These are phyloP conservation scores for Narcine bancroftii DNA, from an alignment of 2,113 vertebrate species.

Conservation along the genomic window DNA sequence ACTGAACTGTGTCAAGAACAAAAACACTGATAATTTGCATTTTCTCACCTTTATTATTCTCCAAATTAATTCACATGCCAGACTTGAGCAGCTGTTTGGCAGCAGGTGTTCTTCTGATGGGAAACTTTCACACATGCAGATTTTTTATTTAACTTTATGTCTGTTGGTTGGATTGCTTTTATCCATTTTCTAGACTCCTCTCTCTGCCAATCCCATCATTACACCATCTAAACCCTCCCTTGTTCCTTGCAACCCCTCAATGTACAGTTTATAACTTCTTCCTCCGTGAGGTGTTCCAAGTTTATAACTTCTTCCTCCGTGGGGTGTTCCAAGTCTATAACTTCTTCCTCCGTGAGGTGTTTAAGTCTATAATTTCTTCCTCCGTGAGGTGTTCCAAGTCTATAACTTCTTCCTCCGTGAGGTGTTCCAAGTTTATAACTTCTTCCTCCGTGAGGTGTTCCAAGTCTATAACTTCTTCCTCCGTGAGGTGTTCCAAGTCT, in stretches of 20 bases:
- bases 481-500: background rate
- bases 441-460: background rate
- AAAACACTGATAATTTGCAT: conserved; percentile 18
- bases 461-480: background rate
- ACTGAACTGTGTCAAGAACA: conserved; percentile 16
- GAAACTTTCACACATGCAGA: conserved; percentile 30
- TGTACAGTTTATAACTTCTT: background rate
- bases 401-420: background rate
- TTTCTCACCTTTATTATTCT: conserved; percentile 25
- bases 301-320: background rate
- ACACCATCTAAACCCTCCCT: background rate
- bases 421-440: background rate
- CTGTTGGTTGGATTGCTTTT: conserved; percentile 24
- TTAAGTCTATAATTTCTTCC: background rate
- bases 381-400: background rate
- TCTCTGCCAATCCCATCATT: background rate
- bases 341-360: background rate
- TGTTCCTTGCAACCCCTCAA: background rate
- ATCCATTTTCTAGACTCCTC: conserved; percentile 4
- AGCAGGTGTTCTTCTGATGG: conserved; percentile 25
- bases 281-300: background rate
- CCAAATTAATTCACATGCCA: conserved; percentile 33
- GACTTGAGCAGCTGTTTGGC: conserved; percentile 30
- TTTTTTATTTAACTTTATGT: conserved; percentile 29
- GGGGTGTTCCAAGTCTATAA: background rate